Base-by-base conservation (phyloP, 2,113 vertebrate species). In the Girardinichthys multiradiatus region DNA sequence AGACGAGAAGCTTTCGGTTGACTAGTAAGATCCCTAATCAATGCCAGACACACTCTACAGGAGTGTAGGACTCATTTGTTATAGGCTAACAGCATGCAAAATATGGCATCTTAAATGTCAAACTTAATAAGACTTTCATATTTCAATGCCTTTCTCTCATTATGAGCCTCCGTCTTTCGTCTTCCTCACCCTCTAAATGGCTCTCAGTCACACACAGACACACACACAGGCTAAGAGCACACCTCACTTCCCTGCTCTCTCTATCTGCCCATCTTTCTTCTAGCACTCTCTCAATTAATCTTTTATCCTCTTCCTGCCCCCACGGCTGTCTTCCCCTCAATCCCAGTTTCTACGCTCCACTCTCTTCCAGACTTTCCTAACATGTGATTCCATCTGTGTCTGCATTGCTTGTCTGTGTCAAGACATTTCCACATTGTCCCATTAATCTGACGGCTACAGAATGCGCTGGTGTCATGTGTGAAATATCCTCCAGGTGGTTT, bases 71-170 rank as follows among this genome's bases (percentile, higher is more conserved):
- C 79, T 89, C 84, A 87, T 91, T 92, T 91, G 87, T 86, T 88
- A 89, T 86, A 72, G 84, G 83, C 74, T 87, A 86, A 81, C 79
- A 81, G 77, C 86, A 89, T 86, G 89, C 89, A 87, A 87, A 92
- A 92, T 89, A 89, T 90, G 90, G 86, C 87, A 89, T 91, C 81
- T 92, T 90, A 86, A 92, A 92, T 91, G 88, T 93, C 91, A 92
- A 91, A 89, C 87, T 90, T 89, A 90, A 89, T 90, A 84, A 89
- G 70, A 65, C 79, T 71, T 86, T 90, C 84, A 83, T 62, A 74
- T 90, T 92, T 88, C 87, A 89, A 84, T 87, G 78, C 65, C 60
- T 67, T 73, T 54, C 58, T 71, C 74, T 71, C 57, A 58, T 72
- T 76, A 59, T 31, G 54, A 79, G 71, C 72, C 67, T 65, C 64